Base-by-base conservation (phyloP, 2,888 invertebrate species). In the Thymelicus acteon region DNA sequence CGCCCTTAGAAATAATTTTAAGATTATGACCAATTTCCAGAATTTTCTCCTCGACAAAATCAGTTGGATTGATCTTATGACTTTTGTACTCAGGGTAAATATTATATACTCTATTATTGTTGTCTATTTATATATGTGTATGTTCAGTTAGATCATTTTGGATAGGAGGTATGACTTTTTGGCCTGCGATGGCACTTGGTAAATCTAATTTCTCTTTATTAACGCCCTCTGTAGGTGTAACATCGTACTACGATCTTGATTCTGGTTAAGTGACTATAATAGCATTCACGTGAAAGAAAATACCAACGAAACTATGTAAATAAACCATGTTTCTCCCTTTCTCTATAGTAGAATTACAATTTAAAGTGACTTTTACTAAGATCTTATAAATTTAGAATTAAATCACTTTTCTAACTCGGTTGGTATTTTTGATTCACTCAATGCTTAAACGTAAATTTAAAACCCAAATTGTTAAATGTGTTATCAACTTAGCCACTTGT, bases 51-150 rank as follows among this genome's bases (percentile, higher is more conserved):
- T 82, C 78, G 79, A 80, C 80, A 78, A 82, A 84, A 84, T 83
- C 80, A 80, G 82, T 82, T 83, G 81, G 74, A 88, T 86, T 85
- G 85, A 89, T 92, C 92, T 92, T 92, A 92, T 93, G 93, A 92
- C 90, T 90, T 83, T 89, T 85, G 84, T 85, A 87, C 91, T 89
- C 93, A 93, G 93, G 93, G 93, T 93, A 92, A 87, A 80, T 80
- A 78, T 83, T 81, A 79, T 82, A 77, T 80, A 79, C 79, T 81
- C 72, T 75, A 76, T 74, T 82, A 83, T 85, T 85, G 86, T 86
- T 85, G 82, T 88, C 83, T 89, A 83, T 81, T 83, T 83, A 81
- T 82, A 88, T 84, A 86, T 84, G 78, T 80, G 76, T 82, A 80
- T 82, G 76, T 84, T 88, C 77, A 78, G 85, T 85, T 86, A 82